Evolutionary conservation across 53 echinoderm and acorn worm species (phyloP).

Genomic region (Echinometra lucunter): DNA sequence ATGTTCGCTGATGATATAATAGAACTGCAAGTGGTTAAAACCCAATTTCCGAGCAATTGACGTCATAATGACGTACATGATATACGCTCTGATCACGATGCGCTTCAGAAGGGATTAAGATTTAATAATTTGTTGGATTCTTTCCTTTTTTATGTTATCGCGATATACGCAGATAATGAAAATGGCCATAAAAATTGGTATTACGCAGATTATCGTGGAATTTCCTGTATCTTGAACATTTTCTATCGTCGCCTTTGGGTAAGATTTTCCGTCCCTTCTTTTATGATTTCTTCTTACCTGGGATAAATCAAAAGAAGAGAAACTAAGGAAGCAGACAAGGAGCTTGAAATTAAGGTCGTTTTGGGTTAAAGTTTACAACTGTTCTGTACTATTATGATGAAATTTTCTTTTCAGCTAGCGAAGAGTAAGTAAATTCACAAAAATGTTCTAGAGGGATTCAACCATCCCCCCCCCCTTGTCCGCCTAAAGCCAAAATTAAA

Average conservation of each 20-base stretch:
- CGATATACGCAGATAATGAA: not conserved
- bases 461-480: too few species aligned
- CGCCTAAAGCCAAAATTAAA: too few species aligned
- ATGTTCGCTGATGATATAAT: not conserved
- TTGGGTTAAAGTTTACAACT: too few species aligned
- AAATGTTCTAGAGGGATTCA: too few species aligned
- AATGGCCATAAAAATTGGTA: not conserved
- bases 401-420: too few species aligned
- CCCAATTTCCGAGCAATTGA: not conserved
- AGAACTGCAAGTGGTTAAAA: conserved; percentile 19
- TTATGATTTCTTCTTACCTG: not conserved
- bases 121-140: conserved; percentile 28
- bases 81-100: not conserved
- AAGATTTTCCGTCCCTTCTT: not conserved
- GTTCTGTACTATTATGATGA: too few species aligned
- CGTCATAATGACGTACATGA: conserved; percentile 35
- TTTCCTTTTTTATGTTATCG: not conserved
- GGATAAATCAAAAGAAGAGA: not conserved
- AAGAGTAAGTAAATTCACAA: too few species aligned
- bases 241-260: not conserved
- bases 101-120: conserved; percentile 1
- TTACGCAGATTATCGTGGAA: not conserved
- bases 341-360: too few species aligned
- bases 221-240: not conserved
- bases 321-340: not conserved